A percentile compares a stretch with the other conserved stretches of the same genome.
These are phyloP conservation scores for Chelon auratus DNA, from an alignment of 2,797 vertebrate species.

Conservation along the genomic window DNA sequence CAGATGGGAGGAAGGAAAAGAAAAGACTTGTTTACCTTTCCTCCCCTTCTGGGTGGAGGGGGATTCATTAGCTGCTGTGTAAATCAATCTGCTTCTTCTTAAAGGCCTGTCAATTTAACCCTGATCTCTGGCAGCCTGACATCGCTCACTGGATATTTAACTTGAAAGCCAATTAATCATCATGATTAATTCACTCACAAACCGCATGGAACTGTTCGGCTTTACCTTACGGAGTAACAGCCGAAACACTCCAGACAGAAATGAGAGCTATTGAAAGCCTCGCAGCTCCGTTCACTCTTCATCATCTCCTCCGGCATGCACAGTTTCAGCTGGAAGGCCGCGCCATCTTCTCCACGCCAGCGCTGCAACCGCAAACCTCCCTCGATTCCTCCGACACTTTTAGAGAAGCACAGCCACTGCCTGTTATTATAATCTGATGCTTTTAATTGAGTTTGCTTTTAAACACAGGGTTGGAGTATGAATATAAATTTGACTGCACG, in stretches of 20 bases:
- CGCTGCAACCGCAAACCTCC: slow-evolving; percentile 24
- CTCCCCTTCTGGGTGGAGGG: slow-evolving; percentile 81
- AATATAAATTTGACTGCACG: slow-evolving; percentile 66
- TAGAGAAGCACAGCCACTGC: slow-evolving; percentile 15
- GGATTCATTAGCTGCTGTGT: slow-evolving; percentile 86
- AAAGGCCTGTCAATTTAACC: slow-evolving; percentile 88
- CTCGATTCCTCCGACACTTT: slow-evolving; percentile 29
- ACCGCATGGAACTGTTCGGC: slow-evolving; percentile 85
- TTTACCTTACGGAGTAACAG: slow-evolving; percentile 70
- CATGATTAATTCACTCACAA: slow-evolving; percentile 89
- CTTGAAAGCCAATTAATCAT: slow-evolving; percentile 91
- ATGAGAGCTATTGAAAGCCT: slow-evolving; percentile 51
- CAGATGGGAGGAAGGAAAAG: slow-evolving; percentile 66
- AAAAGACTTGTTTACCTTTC: slow-evolving; percentile 85
- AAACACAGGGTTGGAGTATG: slow-evolving; percentile 61
- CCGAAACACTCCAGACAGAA: slow-evolving; percentile 40
- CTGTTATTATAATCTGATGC: slow-evolving; percentile 33
- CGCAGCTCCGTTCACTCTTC: slow-evolving; percentile 47
- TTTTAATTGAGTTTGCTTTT: slow-evolving; percentile 64
- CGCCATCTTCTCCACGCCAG: slow-evolving; percentile 10
- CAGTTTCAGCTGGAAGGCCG: slow-evolving; percentile 59
- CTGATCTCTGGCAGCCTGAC: slow-evolving; percentile 87
- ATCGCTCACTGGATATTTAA: slow-evolving; percentile 89
- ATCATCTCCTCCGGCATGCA: slow-evolving; percentile 51
- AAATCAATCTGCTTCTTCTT: slow-evolving; percentile 89